A percentile compares a stretch with the other conserved stretches of the same genome.
These are phyloP conservation scores for Gymnocheta viridis DNA, from an alignment of 2,888 invertebrate genomes.

Conservation along the genomic window DNA sequence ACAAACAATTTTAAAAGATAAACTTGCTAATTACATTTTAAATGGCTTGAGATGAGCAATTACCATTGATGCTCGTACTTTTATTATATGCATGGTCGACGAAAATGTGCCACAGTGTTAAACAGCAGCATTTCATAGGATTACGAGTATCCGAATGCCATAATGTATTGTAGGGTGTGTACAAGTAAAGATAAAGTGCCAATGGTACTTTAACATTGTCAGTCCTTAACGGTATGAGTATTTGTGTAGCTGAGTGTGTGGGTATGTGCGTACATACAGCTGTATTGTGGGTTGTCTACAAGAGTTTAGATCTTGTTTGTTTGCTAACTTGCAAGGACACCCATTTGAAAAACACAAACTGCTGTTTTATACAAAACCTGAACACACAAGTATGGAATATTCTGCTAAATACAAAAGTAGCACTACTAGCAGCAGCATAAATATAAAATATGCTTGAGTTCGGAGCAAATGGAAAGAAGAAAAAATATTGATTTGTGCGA, in stretches of 20 bases:
- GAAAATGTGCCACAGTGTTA: not conserved
- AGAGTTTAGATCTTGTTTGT: slow-evolving; percentile 16
- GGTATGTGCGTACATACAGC: not conserved
- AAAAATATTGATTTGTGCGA: slow-evolving; percentile 56
- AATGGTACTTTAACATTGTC: slow-evolving; percentile 26
- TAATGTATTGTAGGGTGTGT: slow-evolving; percentile 18
- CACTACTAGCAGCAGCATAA: not conserved
- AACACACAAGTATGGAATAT: slow-evolving; percentile 39
- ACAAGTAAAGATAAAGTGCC: slow-evolving; percentile 44
- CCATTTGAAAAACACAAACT: slow-evolving; percentile 34
- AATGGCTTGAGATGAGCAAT: slow-evolving; percentile 41
- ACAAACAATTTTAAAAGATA: slow-evolving; percentile 25
- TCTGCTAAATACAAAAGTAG: slow-evolving; percentile 19
- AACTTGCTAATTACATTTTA: slow-evolving; percentile 41
- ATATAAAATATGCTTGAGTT: slow-evolving; percentile 8
- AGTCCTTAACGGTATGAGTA: not conserved
- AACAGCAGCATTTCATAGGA: slow-evolving; percentile 2
- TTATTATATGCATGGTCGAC: not conserved
- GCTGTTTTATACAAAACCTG: slow-evolving; percentile 33
- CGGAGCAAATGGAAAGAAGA: not conserved
- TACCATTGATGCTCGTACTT: not conserved
- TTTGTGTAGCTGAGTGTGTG: not conserved
- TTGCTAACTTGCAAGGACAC: slow-evolving; percentile 60
- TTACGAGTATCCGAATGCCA: slow-evolving; percentile 9
- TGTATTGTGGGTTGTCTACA: slow-evolving; percentile 2